These are phyloP conservation scores for Pollenia angustigena DNA, from an alignment of 2,888 invertebrate species.

Conservation along the genomic window DNA sequence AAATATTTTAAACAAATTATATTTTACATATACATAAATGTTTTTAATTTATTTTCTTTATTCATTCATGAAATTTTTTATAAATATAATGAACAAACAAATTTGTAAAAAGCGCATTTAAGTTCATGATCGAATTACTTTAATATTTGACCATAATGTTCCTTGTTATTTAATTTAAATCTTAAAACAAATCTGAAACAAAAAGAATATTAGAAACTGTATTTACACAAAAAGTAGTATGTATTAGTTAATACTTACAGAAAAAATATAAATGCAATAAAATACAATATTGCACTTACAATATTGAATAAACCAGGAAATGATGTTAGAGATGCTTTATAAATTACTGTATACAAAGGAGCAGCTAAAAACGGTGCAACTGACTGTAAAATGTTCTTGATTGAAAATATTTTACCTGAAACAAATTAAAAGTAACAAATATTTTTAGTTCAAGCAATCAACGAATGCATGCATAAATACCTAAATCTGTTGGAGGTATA, in stretches of 20 bases:
- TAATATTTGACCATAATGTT: conserved; percentile 79
- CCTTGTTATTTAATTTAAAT: conserved; percentile 78
- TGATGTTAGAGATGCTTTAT: conserved; percentile 85
- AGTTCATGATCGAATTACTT: conserved; percentile 73
- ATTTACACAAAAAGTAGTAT: not conserved
- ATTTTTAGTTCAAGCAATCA: not conserved
- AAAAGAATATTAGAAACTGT: conserved; percentile 44
- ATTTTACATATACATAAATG: not conserved
- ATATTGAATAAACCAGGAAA: conserved; percentile 87
- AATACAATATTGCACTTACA: conserved; percentile 85
- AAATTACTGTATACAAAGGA: conserved; percentile 87
- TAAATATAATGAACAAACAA: too few species aligned
- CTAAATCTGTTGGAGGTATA: conserved; percentile 83
- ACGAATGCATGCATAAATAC: conserved; percentile 76
- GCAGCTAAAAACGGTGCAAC: conserved; percentile 87
- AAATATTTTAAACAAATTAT: conserved; percentile 4
- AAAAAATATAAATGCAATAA: conserved; percentile 79
- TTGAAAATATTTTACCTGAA: conserved; percentile 88
- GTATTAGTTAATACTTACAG: conserved; percentile 76
- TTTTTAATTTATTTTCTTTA: too few species aligned
- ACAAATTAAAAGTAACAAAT: conserved; percentile 1
- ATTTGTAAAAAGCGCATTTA: not conserved
- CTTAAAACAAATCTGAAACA: conserved; percentile 79
- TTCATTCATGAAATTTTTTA: not conserved
- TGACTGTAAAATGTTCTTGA: conserved; percentile 88